Conservation (phyloP, 2,113 vertebrate genomes). For the Ia io region DNA sequence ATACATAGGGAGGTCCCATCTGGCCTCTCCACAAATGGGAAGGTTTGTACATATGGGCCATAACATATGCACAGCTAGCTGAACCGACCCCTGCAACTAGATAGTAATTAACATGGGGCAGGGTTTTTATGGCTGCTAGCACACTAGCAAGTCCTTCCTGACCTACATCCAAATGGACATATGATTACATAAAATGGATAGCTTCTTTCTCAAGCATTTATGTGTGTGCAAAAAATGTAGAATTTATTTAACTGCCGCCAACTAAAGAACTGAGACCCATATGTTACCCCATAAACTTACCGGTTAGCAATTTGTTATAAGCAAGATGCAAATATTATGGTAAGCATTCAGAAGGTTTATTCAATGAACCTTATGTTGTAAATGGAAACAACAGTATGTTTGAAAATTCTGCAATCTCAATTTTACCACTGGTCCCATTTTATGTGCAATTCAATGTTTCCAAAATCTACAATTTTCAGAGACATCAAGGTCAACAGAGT, state of each 20-base stretch:
- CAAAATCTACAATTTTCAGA: constrained; percentile 18
- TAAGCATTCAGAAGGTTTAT: constrained; percentile 75
- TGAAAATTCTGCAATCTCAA: constrained; percentile 55
- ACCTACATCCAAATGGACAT: constrained; percentile 76
- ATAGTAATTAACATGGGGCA: constrained; percentile 66
- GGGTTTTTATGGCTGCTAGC: constrained; percentile 61
- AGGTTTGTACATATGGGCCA: constrained; percentile 57
- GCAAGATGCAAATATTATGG: constrained; percentile 76
- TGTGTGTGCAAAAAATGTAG: constrained; percentile 73
- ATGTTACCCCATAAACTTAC: constrained; percentile 76
- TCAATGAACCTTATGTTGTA: constrained; percentile 74
- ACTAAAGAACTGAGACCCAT: constrained; percentile 74
- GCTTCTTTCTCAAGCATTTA: constrained; percentile 75
- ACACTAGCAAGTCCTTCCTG: constrained; percentile 53
- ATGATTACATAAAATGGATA: constrained; percentile 77
- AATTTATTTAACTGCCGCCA: constrained; percentile 70
- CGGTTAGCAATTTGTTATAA: constrained; percentile 77
- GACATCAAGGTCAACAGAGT: constrained; percentile 6
- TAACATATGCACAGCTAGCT: constrained; percentile 61
- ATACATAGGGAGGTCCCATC: constrained; percentile 54
- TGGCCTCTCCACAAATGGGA: constrained; percentile 63
- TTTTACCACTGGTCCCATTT: constrained; percentile 51
- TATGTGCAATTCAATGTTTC: constrained; percentile 28
- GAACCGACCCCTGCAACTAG: constrained; percentile 59
- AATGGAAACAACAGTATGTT: constrained; percentile 75